Evolutionary conservation across 30 jellyfish, hydroid and myxozoan species (phyloP).

Genomic region (Phacellophora camtschatica): DNA sequence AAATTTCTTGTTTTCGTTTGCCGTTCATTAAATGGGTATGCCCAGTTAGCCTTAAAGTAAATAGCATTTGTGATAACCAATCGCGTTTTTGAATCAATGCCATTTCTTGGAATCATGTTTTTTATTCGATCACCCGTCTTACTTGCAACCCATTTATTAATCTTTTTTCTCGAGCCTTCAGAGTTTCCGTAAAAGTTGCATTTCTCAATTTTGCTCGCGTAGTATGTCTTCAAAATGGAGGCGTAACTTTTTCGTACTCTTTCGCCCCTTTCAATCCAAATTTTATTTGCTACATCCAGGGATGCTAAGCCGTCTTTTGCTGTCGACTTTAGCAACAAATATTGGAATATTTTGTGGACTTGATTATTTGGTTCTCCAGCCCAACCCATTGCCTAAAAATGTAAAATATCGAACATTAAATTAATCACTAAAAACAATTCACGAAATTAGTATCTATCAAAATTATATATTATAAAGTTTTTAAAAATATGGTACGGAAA

Average conservation of each 20-base stretch:
- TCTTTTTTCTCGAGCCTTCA: constrained; percentile 26
- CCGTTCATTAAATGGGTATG: constrained; percentile 40
- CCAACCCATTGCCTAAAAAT: background rate
- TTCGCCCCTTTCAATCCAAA: constrained; percentile 59
- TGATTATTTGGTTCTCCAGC: background rate
- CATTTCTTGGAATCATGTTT: constrained; percentile 20
- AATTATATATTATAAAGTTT: too few relatives aligned
- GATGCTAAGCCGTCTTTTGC: background rate
- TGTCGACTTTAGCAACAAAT: background rate
- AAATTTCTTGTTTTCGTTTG: constrained; percentile 29
- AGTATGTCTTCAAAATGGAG: background rate
- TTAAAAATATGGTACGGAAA: too few relatives aligned
- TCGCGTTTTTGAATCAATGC: constrained; percentile 32
- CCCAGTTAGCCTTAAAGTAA: constrained; percentile 82
- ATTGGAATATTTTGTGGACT: background rate
- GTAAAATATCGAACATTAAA: too few relatives aligned
- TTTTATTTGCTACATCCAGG: constrained; percentile 46
- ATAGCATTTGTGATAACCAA: constrained; percentile 74
- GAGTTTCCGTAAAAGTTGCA: constrained; percentile 34
- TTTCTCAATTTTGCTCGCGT: constrained; percentile 40
- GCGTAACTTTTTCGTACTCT: background rate
- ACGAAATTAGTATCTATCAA: too few relatives aligned
- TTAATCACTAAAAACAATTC: too few relatives aligned
- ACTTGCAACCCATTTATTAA: constrained; percentile 65
- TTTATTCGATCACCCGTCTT: constrained; percentile 50